These are phyloP conservation scores for Sinocyclocheilus anophthalmus DNA, from an alignment of 2,113 vertebrate species.

Conservation along the genomic window DNA sequence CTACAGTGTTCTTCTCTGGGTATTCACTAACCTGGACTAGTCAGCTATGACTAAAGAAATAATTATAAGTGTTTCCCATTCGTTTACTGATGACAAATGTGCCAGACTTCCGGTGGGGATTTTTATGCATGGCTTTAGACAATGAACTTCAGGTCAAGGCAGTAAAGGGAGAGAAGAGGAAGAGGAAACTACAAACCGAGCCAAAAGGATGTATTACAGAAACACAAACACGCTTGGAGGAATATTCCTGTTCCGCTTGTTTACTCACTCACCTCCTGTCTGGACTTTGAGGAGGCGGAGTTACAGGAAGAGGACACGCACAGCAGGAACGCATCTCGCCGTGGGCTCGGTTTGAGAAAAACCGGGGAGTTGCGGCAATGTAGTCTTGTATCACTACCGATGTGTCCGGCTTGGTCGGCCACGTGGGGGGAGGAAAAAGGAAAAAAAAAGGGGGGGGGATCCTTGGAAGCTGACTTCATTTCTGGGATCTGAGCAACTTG, in stretches of 20 bases:
- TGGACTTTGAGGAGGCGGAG: constrained; percentile 65
- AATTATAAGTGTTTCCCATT: not conserved
- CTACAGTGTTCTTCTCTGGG: not conserved
- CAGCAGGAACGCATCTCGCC: constrained; percentile 70
- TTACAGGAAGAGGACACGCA: constrained; percentile 63
- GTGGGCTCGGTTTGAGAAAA: too few relatives aligned
- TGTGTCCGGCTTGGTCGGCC: constrained; percentile 59
- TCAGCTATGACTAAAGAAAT: not conserved
- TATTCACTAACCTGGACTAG: not conserved
- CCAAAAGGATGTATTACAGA: not conserved
- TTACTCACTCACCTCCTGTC: constrained; percentile 71
- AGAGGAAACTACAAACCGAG: not conserved
- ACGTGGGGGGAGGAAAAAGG: too few relatives aligned
- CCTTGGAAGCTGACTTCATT: constrained; percentile 68
- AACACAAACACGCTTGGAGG: not conserved
- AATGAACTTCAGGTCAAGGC: not conserved
- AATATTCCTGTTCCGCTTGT: not conserved
- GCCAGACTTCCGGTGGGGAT: not conserved
- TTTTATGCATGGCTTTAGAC: not conserved
- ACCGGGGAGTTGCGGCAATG: too few relatives aligned
- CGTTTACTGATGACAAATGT: constrained; percentile 1
- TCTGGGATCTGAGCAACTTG: constrained; percentile 93
- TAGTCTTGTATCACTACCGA: constrained; percentile 49
- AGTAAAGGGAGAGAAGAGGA: not conserved
- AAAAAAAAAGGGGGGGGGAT: too few relatives aligned